Evolutionary conservation across 2,113 vertebrate species (phyloP), one percentile per base, ranked within the genome.

Genomic region (Hemiscyllium ocellatum): DNA sequence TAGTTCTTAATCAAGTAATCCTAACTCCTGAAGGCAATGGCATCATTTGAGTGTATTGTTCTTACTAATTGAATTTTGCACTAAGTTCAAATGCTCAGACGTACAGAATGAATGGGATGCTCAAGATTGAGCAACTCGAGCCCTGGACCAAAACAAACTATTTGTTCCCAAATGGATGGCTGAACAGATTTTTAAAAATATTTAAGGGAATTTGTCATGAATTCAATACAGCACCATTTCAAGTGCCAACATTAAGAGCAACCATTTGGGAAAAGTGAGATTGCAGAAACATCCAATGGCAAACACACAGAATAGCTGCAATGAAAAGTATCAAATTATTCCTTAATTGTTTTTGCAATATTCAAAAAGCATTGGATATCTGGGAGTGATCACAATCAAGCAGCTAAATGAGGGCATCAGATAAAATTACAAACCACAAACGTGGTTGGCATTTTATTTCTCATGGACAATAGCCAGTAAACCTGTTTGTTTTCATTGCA

Each of bases 131-230:
- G 10, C 0, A 96, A 47, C 76, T 96, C 29, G 96, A 50, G 2
- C 15, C 95, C 3, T 95, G 66, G 37, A 96, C 20, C 19, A 96
- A 10, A 0, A 96, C 96, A 96, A 1, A 96, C 68, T 96, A 26
- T 42, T 93, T 94, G 47, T 52, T 96, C 2, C 96, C 96, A 96
- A 33, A 96, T 87, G 68, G 17, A 94, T 96, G 70, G 78, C 61
- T 95, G 56, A 93, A 56, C 66, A 87, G 33, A 93, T 93, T 66
- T 65, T 56, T 78, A 10, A 2, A 61, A 85, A 91, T 96, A 61
- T 29, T 52, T 17, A 93, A 56, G 47, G 8, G 83, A 65, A 95
- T 42, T 95, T 89, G 22, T 26, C 52, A 26, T 89, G 33, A 47
- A 66, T 89, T 95, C 89, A 47, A 42, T 89, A n/a, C 66, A 52